Base-by-base conservation (phyloP, 2,888 invertebrate species). In the Sarcophaga carnaria region DNA sequence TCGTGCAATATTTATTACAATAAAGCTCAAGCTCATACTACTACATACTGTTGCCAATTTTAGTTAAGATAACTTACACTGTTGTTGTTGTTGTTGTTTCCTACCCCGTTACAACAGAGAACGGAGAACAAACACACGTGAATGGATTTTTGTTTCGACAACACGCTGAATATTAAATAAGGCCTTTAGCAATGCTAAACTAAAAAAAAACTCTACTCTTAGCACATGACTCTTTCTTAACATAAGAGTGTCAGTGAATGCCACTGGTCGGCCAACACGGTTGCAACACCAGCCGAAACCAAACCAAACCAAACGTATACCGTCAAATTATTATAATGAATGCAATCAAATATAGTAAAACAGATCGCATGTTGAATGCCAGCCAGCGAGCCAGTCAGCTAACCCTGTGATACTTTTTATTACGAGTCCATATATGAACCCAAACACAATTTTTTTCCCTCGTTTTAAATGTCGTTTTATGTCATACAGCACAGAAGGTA, bases 281-380 rank as follows among this genome's bases (percentile, higher is more conserved):
- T 54, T 54, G 69, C 54, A 63, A 54, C 47, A 79, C 66, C 67
- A 78, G 37, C 37, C 37, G 70, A 63, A 49, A 62, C 20, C n/a
- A 60, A 75, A 67, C 54, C 63, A 88, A 49, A 49, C 64, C 20
- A 37, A 62, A 71, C 72, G 54, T 14, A 86, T 80, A 82, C 85
- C 70, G 88, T 88, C 89, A 89, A 83, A 66, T 77, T 83, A 76
- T 76, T 84, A 71, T 84, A 79, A 81, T 76, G 79, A 84, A 84
- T 87, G 67, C 87, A 84, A 79, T 76, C 71, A 84, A 87, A 81
- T 79, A 84, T 83, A 83, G 75, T 27, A n/a, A 72, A 47, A 81
- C 25, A 71, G 84, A 82, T 81, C 84, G 84, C 87, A 87, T 87
- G 87, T 84, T 75, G 71, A 84, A 69, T 77, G 84, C 75, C 75